A percentile compares a stretch with the other conserved stretches of the same genome.
These are phyloP conservation scores for Podarcis muralis DNA, from an alignment of 2,113 vertebrate genomes.

Conservation along the genomic window DNA sequence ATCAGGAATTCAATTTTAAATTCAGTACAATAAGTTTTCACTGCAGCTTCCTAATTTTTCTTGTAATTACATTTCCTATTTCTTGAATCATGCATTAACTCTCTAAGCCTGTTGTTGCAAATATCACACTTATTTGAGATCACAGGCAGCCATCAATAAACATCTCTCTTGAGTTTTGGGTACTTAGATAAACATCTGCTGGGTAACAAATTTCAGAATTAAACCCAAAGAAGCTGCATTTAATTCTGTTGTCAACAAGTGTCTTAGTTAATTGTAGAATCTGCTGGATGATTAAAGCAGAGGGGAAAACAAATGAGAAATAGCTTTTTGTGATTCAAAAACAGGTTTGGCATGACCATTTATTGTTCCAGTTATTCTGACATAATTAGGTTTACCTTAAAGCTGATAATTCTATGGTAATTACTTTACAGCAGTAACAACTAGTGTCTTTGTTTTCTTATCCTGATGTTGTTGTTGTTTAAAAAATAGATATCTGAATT, in stretches of 20 bases:
- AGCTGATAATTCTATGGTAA: not conserved
- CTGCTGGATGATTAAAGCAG: constrained; percentile 13
- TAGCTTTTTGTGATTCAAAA: constrained; percentile 37
- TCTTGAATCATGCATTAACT: constrained; percentile 8
- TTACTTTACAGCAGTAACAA: not conserved
- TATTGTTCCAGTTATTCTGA: constrained; percentile 11
- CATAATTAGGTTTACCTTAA: constrained; percentile 4
- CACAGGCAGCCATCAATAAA: not conserved
- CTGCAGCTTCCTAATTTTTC: not conserved
- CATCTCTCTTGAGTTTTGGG: constrained; percentile 5
- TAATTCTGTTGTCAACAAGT: constrained; percentile 18
- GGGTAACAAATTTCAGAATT: constrained; percentile 10
- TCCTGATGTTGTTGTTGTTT: not conserved
- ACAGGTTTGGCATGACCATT: constrained; percentile 27
- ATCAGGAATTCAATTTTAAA: not conserved
- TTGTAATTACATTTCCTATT: constrained; percentile 15
- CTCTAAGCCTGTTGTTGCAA: not conserved
- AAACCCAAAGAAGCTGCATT: constrained; percentile 19
- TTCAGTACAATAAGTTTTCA: not conserved
- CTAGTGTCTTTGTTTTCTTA: not conserved
- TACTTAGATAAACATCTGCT: constrained; percentile 30
- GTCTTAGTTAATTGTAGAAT: constrained; percentile 22
- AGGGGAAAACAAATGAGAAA: constrained; percentile 38
- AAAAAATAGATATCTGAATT: not conserved
- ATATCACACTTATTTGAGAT: not conserved